Conservation (phyloP, 2,113 vertebrate species). For the Gavialis gangeticus region DNA sequence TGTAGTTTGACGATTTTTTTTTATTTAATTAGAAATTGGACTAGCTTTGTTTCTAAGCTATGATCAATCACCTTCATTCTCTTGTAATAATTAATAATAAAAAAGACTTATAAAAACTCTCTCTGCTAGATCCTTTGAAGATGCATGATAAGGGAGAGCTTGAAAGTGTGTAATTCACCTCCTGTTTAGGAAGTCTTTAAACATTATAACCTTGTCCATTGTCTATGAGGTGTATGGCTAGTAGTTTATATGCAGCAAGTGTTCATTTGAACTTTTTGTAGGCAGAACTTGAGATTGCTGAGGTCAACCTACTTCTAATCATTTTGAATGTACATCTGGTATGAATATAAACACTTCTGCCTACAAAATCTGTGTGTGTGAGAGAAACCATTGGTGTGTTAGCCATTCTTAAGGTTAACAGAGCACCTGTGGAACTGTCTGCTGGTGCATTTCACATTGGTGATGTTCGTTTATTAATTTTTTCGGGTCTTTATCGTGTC, state of each 20-base stretch:
- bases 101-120: no score
- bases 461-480: not conserved
- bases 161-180: no score
- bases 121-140: no score
- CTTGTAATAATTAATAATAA: not conserved
- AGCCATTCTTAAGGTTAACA: not conserved
- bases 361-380: not conserved
- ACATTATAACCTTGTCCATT: no score
- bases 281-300: not conserved
- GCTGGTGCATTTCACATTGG: not conserved
- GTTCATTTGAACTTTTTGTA: no score
- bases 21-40: not conserved
- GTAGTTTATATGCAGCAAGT: no score
- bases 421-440: not conserved
- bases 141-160: no score
- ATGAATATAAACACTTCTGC: not conserved
- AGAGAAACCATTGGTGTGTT: not conserved
- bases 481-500: no score
- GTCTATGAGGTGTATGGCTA: no score
- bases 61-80: not conserved
- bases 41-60: not conserved
- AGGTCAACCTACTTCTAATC: not conserved
- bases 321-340: not conserved
- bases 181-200: no score
- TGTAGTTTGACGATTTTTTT: not conserved